Conservation (phyloP, 2,797 vertebrate species). For the Chelonia mydas region DNA sequence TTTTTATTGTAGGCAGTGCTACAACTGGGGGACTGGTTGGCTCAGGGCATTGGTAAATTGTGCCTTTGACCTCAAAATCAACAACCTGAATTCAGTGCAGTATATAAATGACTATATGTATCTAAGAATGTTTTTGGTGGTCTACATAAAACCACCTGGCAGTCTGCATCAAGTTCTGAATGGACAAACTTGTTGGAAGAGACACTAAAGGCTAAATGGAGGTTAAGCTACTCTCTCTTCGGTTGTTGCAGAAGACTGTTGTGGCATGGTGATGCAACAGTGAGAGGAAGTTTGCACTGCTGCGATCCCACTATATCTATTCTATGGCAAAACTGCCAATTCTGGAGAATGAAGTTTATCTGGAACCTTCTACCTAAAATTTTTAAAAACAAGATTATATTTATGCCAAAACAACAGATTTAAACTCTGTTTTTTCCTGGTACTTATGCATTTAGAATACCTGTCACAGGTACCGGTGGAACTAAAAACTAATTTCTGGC, state of each 20-base stretch:
- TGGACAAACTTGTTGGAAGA: neutral
- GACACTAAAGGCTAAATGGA: neutral
- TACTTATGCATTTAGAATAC: neutral
- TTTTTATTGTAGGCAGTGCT: neutral
- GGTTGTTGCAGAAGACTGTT: neutral
- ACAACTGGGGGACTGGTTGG: neutral
- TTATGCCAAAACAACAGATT: neutral
- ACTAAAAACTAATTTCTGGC: neutral
- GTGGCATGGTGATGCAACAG: neutral
- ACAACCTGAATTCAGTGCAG: neutral
- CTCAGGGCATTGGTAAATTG: neutral
- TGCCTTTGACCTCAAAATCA: neutral
- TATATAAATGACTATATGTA: neutral
- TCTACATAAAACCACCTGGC: neutral
- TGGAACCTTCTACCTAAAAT: neutral
- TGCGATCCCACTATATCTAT: neutral
- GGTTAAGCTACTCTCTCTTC: neutral
- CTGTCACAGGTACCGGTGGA: neutral
- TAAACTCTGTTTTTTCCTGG: neutral
- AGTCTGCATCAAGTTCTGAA: neutral
- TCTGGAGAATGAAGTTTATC: neutral
- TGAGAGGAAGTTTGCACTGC: accelerated
- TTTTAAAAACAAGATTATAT: neutral
- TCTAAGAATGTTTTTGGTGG: neutral
- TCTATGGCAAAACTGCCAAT: neutral